Base-by-base conservation (phyloP, 2,888 invertebrate genomes). In the Cerastis rubricosa region DNA sequence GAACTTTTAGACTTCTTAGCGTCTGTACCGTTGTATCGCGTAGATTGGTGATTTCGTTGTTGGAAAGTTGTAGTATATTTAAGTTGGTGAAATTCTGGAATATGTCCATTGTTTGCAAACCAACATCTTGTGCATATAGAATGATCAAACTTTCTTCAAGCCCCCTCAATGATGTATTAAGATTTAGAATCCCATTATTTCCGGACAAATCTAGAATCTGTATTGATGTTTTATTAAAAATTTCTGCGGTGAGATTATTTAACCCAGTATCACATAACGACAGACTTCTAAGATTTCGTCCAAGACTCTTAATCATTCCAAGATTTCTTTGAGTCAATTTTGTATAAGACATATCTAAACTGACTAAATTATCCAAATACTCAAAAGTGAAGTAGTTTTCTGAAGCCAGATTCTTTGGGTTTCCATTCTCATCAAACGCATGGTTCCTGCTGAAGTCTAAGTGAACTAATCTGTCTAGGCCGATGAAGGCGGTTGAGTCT, bases 171-270 rank as follows among this genome's bases (percentile, higher is more conserved):
- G 94, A 90, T 57, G 91, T 90, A 0, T 85, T 85, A 0, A 90
- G 85, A 6, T 93, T 88, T 0, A 96, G 73, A 2, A 97, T 92
- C 0, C 94, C 95, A 0, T 89, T 89, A 85, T 97, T 97, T 0
- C 97, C 96, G 0, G 97, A 97, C n/a, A 97, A 59, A 82, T 97
- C 97, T 6, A 97, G 88, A 45, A 92, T 89, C 74, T 92, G 94
- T 0, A 97, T 74, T 0, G 93, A 91, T 0, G 96, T 97, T 0
- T 91, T 91, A 7, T 89, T 91, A 68, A 97, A 97, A 1, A 95
- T 87, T 0, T 90, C 87, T 5, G 91, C 89, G 11, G 91, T 88
- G 0, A 97, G 87, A 57, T 89, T 89, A 0, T 92, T 90, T 14
- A 97, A 84, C 0, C 94, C 93, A 0, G 97, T 94, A 22, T 96